These are phyloP conservation scores for Crematogaster levior DNA, from an alignment of 2,888 invertebrate species.

Conservation along the genomic window DNA sequence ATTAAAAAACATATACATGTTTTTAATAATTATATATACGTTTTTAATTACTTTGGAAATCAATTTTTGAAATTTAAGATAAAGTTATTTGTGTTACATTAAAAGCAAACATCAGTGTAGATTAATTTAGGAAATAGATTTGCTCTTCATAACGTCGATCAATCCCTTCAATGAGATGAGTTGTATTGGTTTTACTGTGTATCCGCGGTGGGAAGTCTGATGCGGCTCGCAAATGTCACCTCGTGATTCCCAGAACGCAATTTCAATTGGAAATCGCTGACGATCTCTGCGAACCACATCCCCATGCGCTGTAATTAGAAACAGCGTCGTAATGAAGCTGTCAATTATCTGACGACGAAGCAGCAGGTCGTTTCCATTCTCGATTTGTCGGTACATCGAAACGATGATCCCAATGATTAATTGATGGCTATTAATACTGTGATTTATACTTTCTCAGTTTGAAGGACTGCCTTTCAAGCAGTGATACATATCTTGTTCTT, in stretches of 20 bases:
- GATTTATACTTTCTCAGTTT: neutral
- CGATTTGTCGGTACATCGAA: constrained; percentile 34
- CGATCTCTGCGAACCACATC: constrained; percentile 35
- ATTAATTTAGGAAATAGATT: neutral
- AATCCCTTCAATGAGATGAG: constrained; percentile 20
- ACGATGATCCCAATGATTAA: constrained; percentile 11
- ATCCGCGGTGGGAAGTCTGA: constrained; percentile 3
- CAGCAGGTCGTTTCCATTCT: constrained; percentile 31
- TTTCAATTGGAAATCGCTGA: constrained; percentile 52
- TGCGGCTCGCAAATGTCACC: constrained; percentile 35
- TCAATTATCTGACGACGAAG: constrained; percentile 40
- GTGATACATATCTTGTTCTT: neutral
- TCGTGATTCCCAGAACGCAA: constrained; percentile 32
- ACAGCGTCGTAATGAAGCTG: constrained; percentile 48
- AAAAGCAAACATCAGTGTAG: neutral
- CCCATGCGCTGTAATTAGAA: constrained; percentile 49
- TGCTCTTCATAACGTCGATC: neutral
- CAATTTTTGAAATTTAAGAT: neutral
- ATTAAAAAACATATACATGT: no score
- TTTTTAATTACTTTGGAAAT: no score
- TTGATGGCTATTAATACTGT: constrained; percentile 3
- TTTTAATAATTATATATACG: no score
- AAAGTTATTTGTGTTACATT: neutral
- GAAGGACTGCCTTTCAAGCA: neutral
- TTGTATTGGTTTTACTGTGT: constrained; percentile 26